Evolutionary conservation across 2,888 invertebrate genomes (phyloP).

Genomic region (Dione vanillae): DNA sequence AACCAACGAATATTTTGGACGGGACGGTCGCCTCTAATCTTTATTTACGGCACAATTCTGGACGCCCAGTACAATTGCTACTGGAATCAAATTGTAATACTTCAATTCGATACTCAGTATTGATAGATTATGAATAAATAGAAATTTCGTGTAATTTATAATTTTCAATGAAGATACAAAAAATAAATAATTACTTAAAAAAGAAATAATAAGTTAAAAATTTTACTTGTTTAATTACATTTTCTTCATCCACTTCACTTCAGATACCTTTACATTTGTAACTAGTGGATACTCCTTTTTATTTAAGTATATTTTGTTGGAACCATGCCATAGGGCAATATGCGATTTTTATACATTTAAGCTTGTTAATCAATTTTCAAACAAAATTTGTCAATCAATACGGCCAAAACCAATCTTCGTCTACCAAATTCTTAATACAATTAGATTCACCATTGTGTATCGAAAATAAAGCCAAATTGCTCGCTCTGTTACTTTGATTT

Average conservation of each 20-base stretch:
- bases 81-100: constrained; percentile 43
- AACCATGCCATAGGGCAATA: background rate
- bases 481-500: constrained; percentile 25
- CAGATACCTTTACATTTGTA: too few relatives aligned
- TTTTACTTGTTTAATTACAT: too few relatives aligned
- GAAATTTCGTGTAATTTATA: too few relatives aligned
- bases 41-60: constrained; percentile 50
- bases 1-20: constrained; percentile 45
- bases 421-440: constrained; percentile 21
- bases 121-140: too few relatives aligned
- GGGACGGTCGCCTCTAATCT: constrained; percentile 50
- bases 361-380: too few relatives aligned
- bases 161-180: too few relatives aligned
- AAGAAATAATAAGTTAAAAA: too few relatives aligned
- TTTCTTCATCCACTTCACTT: too few relatives aligned
- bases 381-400: constrained; percentile 13
- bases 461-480: constrained; percentile 26
- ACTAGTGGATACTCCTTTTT: too few relatives aligned
- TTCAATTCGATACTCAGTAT: constrained; percentile 6
- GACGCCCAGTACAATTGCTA: constrained; percentile 43
- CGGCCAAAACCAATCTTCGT: constrained; percentile 13
- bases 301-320: too few relatives aligned
- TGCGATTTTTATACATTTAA: too few relatives aligned
- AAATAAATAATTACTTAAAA: too few relatives aligned
- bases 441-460: constrained; percentile 27